phyloP scores from a whole-genome alignment of 2,113 vertebrate species.

The Melanerpes formicivorus region DNA sequence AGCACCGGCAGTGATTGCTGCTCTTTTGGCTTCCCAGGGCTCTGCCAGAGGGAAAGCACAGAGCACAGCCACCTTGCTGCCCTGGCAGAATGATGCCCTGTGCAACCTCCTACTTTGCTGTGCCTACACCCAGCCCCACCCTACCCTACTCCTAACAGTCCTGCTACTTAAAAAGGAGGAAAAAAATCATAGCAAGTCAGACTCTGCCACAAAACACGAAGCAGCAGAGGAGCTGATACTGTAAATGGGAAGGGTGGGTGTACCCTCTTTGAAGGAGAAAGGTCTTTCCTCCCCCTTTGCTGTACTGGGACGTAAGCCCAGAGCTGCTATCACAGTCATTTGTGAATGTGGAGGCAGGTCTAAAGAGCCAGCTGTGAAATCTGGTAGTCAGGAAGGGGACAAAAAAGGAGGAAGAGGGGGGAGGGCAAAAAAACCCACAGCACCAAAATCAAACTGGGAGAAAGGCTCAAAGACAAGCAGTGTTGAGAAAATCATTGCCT shows the following conservation, averaged over 20 bases:
- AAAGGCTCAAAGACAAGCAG: background rate
- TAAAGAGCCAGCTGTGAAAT: conserved; percentile 21
- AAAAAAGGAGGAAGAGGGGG: no score
- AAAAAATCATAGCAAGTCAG: background rate
- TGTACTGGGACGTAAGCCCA: background rate
- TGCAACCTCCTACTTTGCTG: background rate
- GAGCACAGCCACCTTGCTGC: background rate
- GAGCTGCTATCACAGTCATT: background rate
- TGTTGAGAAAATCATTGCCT: background rate
- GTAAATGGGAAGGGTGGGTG: conserved; percentile 19
- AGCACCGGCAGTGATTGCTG: background rate
- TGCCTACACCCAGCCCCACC: background rate
- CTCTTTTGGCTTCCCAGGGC: background rate
- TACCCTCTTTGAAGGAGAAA: conserved; percentile 8
- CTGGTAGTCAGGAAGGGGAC: background rate
- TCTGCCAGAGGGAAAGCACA: background rate
- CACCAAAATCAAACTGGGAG: background rate
- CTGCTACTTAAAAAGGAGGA: background rate
- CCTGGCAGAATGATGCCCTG: background rate
- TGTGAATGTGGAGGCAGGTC: conserved; percentile 24
- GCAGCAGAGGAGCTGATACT: background rate
- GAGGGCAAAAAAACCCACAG: no score
- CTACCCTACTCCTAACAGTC: background rate
- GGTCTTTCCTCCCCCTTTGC: background rate
- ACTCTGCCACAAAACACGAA: background rate